Base-by-base conservation (phyloP, 1,140 invertebrate species). In the Trichomalopsis sarcophagae region DNA sequence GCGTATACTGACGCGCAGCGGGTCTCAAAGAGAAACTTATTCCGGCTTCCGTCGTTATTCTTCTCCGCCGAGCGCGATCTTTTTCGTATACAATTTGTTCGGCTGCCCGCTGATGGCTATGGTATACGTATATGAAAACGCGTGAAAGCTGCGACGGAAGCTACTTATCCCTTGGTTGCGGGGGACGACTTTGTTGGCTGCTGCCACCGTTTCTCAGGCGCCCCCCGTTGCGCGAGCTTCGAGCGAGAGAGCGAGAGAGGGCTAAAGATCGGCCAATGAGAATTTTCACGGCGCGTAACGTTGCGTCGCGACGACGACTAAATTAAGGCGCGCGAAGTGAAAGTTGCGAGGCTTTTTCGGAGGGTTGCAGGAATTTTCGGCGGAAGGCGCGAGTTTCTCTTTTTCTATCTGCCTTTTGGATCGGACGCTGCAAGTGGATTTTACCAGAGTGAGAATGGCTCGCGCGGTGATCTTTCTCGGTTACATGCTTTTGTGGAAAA, bases 91-190 rank as follows among this genome's bases (percentile, higher is more conserved):
- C 50, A 33, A 78, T 78, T 78, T 55, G 76, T 78, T 40, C 73
- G 33, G 36, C 62, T 44, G 40, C 68, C 7, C 23, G 62, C 17
- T 66, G 62, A 62, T 62, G 17, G 14, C 55, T 62, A 62, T n/a
- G 4, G 55, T 62, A 55, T 71, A 36, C 33, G 33, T 36, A 5
- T 21, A 62, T 6, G 69, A 71, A 50, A 2, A 55, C 23, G 66
- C 78, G 62, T 79, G 77, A 62, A 66, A 79, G 27, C 55, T 23
- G 21, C 77, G n/a, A 79, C 78, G 78, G 78, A 80, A 80, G 78
- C 62, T 40, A 27, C 62, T 69, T 50, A 47, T 76, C n/a, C 21
- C 44, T 2, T 30, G 74, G 17, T 27, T 27, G 40, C 74, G 74
- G 36, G 55, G 21, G 40, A 76, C 11, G 40, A n/a, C 55, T 62